phyloP scores from a whole-genome alignment of 1,140 invertebrate genomes.

The Zaprionus camerounensis region DNA sequence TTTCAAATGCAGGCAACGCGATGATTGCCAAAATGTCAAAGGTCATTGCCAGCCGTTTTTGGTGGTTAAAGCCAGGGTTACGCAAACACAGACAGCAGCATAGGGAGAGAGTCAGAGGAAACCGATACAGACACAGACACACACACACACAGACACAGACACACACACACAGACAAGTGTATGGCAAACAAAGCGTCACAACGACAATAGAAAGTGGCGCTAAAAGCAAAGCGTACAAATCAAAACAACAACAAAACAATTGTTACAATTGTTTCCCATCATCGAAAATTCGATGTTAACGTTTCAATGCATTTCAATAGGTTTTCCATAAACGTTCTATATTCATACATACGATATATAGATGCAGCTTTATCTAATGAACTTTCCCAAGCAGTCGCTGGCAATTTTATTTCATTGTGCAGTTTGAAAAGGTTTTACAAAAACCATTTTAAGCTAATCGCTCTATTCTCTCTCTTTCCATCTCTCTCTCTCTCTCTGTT shows the following conservation, averaged over 20 bases:
- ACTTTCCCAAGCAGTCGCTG: not conserved
- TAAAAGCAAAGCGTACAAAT: not conserved
- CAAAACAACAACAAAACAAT: not conserved
- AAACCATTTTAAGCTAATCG: conserved; percentile 1
- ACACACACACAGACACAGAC: not conserved
- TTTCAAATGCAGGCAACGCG: conserved; percentile 24
- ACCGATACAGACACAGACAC: conserved; percentile 11
- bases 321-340: not conserved
- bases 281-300: not conserved
- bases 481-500: not conserved
- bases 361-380: not conserved
- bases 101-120: conserved; percentile 11
- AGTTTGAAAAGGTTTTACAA: not conserved
- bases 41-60: conserved; percentile 66
- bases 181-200: not conserved
- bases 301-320: not conserved
- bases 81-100: conserved; percentile 41
- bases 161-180: not conserved
- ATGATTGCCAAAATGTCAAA: conserved; percentile 63
- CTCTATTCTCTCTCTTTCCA: not conserved
- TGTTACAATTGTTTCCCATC: not conserved
- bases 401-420: not conserved
- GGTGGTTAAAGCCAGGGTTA: conserved; percentile 62
- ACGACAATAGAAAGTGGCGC: not conserved
- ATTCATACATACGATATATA: not conserved